Evolutionary conservation across 2,797 vertebrate genomes (phyloP).

Genomic region (Cossypha caffra): DNA sequence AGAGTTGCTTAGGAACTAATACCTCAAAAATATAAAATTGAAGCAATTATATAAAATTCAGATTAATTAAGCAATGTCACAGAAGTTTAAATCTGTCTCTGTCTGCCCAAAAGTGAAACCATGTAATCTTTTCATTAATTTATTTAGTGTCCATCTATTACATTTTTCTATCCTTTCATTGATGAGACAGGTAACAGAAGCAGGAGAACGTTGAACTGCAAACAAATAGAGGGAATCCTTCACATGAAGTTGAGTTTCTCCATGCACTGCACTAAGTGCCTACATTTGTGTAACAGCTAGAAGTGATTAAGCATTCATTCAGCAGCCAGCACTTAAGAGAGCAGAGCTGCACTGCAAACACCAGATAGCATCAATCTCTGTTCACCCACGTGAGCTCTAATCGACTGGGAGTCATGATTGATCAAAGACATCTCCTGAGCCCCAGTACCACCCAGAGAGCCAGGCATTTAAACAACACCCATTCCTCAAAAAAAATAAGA

Average conservation of each 20-base stretch:
- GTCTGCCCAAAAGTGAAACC: background rate
- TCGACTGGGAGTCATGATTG: background rate
- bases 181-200: background rate
- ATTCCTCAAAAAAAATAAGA: background rate
- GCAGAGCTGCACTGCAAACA: slow-evolving; percentile 11
- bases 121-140: background rate
- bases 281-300: background rate
- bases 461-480: background rate
- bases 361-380: slow-evolving; percentile 21
- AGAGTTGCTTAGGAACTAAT: background rate
- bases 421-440: background rate
- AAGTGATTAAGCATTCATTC: slow-evolving; percentile 13
- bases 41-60: background rate
- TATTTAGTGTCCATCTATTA: background rate
- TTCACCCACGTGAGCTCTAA: slow-evolving; percentile 2
- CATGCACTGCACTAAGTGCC: background rate
- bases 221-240: background rate
- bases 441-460: background rate
- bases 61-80: background rate
- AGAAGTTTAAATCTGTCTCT: background rate
- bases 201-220: background rate
- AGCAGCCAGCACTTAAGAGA: background rate
- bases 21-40: background rate
- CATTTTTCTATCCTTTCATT: background rate
- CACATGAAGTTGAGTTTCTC: background rate